Base-by-base conservation (phyloP, 64 coral and sea anemone genomes). In the Dendronephthya gigantea region DNA sequence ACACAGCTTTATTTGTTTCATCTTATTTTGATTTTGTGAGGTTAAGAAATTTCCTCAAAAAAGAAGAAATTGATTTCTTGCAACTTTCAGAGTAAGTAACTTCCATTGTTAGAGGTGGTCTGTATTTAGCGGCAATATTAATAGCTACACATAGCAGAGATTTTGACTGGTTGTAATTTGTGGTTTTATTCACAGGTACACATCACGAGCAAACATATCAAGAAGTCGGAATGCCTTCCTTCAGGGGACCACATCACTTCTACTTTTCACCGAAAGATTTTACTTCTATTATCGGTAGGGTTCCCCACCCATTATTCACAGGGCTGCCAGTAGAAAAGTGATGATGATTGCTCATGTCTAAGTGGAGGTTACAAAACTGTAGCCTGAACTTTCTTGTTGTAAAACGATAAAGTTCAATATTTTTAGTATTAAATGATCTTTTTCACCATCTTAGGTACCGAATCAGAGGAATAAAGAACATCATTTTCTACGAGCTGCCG, bases 1-100 rank as follows among this genome's bases (percentile, higher is more conserved):
- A 98, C 82, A 98, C 95, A 1, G 95, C 95, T 14, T 91, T 98
- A 35, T 98, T 98, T 70, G 76, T 98, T 36, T 88, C 95, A 35
- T 98, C 95, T 0, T 98, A 98, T 75, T 98, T 98, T 89, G 95
- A 98, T 85, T 98, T 98, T 55, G 88, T 98, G 17, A 85, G 95
- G 4, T 51, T 98, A 7, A 85, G 95, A 70, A 98, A 88, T 74
- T 90, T 87, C 62, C 93, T 98, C 41, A 92, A 90, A 35, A 59
- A 81, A 29, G 90, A 98, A 55, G 92, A 83, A 15, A 84, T 98
- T 49, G 87, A 88, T 27, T 98, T 93, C 83, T 36, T 91, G 15
- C 95, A 98, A 39, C 93, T 98, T 43, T 98, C 95, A 17, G 95
- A 98, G 95, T 98, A 83, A 98, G 95, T 90, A 6, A 45, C 4